Evolutionary conservation across 2,113 vertebrate species (phyloP).

Genomic region (Regulus satrapa): DNA sequence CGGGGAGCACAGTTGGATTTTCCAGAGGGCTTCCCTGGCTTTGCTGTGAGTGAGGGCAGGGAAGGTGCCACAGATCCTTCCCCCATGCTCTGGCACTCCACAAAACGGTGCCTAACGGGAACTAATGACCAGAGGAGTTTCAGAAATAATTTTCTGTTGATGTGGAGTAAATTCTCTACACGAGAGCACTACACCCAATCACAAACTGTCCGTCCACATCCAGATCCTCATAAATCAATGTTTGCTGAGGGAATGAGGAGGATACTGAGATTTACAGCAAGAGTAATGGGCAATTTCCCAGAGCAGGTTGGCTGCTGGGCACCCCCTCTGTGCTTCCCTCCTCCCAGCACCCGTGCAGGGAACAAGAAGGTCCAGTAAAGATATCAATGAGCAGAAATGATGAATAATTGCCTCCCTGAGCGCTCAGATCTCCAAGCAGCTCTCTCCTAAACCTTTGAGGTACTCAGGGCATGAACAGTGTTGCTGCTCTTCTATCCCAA

Average conservation of each 20-base stretch:
- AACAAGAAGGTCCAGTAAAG: constrained; percentile 20
- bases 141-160: constrained; percentile 81
- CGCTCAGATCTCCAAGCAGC: neutral
- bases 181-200: constrained; percentile 77
- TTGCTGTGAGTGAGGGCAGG: accelerated
- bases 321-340: neutral
- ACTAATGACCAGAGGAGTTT: constrained; percentile 74
- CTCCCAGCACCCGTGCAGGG: neutral
- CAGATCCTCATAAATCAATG: constrained; percentile 79
- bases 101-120: constrained; percentile 59
- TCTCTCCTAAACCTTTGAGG: neutral
- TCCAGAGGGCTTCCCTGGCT: neutral
- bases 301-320: neutral
- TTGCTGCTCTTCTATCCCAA: neutral
- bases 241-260: constrained; percentile 61
- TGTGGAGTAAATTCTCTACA: constrained; percentile 77
- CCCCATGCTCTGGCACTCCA: neutral
- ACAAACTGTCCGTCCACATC: constrained; percentile 77
- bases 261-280: constrained; percentile 61
- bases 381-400: neutral
- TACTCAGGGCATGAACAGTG: neutral
- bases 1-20: neutral
- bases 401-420: neutral
- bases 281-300: constrained; percentile 59
- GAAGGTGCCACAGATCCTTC: neutral